Evolutionary conservation across 2,888 invertebrate species (phyloP), one percentile per base, ranked within the genome.

Genomic region (Rhabditoides inermis): DNA sequence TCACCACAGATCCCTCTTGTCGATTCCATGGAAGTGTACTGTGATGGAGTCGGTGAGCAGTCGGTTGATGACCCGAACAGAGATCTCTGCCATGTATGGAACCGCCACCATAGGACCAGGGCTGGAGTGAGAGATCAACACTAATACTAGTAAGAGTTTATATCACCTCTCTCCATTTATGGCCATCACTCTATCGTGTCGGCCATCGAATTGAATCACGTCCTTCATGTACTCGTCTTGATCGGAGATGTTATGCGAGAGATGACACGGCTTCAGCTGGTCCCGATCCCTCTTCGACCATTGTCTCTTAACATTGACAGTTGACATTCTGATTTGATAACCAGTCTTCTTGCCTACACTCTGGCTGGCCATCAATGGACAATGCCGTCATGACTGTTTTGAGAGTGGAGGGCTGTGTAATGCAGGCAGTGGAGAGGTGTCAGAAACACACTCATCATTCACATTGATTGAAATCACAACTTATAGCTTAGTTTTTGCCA

Each of bases 11-110:
- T n/a, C 47, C 26, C 62, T 54, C 46, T 72, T 73, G 52, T 73
- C 69, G 32, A 73, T 55, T 26, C 73, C 73, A 37, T 73, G 73
- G 6, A 73, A 56, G 40, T 73, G 73, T 7, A 73, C 51, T 4
- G 70, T 70, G 25, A 71, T 45, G 1, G 65, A 60, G 45, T 73
- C 70, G 40, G 63, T 52, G 15, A 65, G 49, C 18, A 73, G 45
- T 18, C 53, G 54, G 51, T 73, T 73, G 15, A 50, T 56, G n/a
- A 73, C 69, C n/a, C 63, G 54, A 25, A 73, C 48, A 41, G 68
- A 51, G 15, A 73, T 70, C 53, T 68, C 63, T 5, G 69, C 61
- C 22, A 62, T 67, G 23, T 61, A 53, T 0, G 70, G 71, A 5
- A 73, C 73, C 0, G 69, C 70, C 22, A 73, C 65, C n/a, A 65